Base-by-base conservation (phyloP, 23 tunicate species). In the Halocynthia roretzi region DNA sequence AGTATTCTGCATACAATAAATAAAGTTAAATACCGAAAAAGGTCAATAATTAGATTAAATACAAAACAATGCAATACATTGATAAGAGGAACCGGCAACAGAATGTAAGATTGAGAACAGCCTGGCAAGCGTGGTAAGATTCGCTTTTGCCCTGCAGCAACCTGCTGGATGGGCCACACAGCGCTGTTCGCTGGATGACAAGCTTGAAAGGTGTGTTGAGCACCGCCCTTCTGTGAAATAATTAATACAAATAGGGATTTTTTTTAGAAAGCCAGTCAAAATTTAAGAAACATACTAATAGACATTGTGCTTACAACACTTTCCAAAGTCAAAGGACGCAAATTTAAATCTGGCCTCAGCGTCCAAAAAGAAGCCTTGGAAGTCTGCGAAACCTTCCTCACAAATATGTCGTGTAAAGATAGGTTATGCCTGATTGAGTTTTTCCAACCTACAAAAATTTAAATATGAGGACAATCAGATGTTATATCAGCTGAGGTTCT, bases 341-440 rank as follows among this genome's bases (percentile, higher is more conserved):
- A 44, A 60, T 89, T 89, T 5, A 89, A 75, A 69, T 89, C 96
- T 8, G 88, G 76, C 63, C 96, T 62, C 7, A 89, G 70, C 19
- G 96, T 89, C 96, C 96, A 89, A 68, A 75, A 89, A 11, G 96
- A 89, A 52, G 89, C 84, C 70, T 89, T 89, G 51, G 96, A 89
- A 8, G 84, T 82, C 69, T 72, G 58, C 20, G 85, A 71, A 6
- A 84, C 84, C 62, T 89, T 85, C 7, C 96, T 78, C 7, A 83
- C 87, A 84, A 89, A 89, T 31, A 89, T 74, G 70, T 89, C 96
- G 68, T 89, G 96, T 10, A 89, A 79, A 7, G 96, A 89, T 51
- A 89, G 50, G 80, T 89, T 89, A 55, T 89, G 96, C 12, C 96
- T 77, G 21, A 89, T 89, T 5, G 96, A 89, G 53, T 89, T 89